Conservation (phyloP, 2,888 invertebrate genomes). For the Agapostemon virescens region DNA sequence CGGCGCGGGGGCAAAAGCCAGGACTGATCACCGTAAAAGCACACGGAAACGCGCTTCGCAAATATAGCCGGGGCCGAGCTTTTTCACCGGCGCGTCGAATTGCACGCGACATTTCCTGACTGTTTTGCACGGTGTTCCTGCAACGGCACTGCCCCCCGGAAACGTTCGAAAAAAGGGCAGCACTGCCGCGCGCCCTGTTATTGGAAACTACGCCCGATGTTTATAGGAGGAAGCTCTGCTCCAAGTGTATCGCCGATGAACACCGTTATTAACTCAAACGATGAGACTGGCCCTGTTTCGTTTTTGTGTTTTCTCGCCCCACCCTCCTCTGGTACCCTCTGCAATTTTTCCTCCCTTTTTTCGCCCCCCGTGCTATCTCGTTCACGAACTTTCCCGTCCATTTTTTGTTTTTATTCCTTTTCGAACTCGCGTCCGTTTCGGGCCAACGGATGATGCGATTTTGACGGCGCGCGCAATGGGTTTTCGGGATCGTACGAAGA, state of each 20-base stretch:
- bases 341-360: background rate
- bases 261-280: constrained; percentile 53
- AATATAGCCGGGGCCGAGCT: constrained; percentile 61
- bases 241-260: constrained; percentile 45
- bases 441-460: background rate
- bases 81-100: constrained; percentile 64
- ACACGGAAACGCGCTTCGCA: constrained; percentile 70
- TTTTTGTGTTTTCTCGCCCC: background rate
- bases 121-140: constrained; percentile 51
- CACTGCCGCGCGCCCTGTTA: constrained; percentile 44
- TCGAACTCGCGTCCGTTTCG: background rate
- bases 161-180: constrained; percentile 44
- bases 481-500: background rate
- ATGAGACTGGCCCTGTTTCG: constrained; percentile 18
- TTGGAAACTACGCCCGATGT: constrained; percentile 57
- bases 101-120: constrained; percentile 67
- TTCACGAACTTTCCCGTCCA: background rate
- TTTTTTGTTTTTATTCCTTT: too few relatives aligned
- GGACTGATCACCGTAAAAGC: constrained; percentile 72
- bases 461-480: background rate
- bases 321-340: too few relatives aligned
- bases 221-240: constrained; percentile 45
- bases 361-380: background rate
- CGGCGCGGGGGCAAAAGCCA: constrained; percentile 52
- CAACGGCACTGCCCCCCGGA: constrained; percentile 36